Evolutionary conservation across 1,140 invertebrate species (phyloP), one percentile per base, ranked within the genome.

Genomic region (Aphidius gifuensis): DNA sequence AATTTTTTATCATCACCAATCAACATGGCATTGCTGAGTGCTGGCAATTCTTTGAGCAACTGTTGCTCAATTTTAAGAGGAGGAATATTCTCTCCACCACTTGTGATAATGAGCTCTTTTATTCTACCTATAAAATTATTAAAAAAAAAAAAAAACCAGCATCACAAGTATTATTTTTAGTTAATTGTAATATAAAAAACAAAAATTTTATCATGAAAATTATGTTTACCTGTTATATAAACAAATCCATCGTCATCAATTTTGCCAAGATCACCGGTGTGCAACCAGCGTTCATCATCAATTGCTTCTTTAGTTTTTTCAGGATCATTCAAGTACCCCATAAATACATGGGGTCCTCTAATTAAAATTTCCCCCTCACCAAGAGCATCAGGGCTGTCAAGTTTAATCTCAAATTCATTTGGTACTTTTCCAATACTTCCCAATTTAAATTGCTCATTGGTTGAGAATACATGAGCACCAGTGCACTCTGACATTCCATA

Each of bases 1-100:
- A 92, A 96, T 75, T 95, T 96, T 68, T 86, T 84, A 69, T 86
- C 86, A 78, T 97, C 94, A 9, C 94, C 94, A 66, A 97, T 86
- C 21, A 96, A 80, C 69, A 96, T 85, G 5, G 87, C 92, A 75
- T 96, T 91, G 67, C 90, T 92, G 4, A 97, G 74, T 62, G 85
- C 83, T 9, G 90, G 86, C 49, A 96, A 77, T 73, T 91, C 88
- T 1, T 84, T 74, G 69, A 92, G 90, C 3, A 97, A 83, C 38
- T 83, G 79, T 62, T 95, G 88, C 80, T 97, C 94, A 62, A 96
- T 92, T 21, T 88, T 85, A 39, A 93, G 87, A 5, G 94, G 93
- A 9, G 94, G 86, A 63, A 97, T 85, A 76, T 97, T 97, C 83
- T 97, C 94, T 16, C 94, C 94, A n/a, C 94, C 94, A 46, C 93